These are phyloP conservation scores for Scartelaos histophorus DNA, from an alignment of 2,113 vertebrate genomes.

Conservation along the genomic window DNA sequence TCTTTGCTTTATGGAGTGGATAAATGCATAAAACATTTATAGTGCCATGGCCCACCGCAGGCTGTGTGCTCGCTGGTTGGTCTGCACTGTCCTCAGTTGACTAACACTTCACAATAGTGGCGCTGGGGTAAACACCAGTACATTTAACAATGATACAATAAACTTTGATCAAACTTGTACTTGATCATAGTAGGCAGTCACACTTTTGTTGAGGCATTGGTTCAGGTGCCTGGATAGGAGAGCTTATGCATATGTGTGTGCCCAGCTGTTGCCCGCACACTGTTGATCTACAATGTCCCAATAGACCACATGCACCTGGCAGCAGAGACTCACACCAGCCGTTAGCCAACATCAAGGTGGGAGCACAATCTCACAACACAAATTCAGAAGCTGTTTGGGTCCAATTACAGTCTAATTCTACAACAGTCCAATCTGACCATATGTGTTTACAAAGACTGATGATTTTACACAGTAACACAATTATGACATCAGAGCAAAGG, in stretches of 20 bases:
- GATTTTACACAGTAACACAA: not conserved
- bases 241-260: conserved; percentile 6
- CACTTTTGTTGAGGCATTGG: not conserved
- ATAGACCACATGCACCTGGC: not conserved
- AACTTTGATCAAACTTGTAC: not conserved
- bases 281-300: conserved; percentile 5
- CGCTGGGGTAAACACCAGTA: conserved; percentile 1
- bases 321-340: not conserved
- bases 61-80: conserved; percentile 38
- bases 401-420: not conserved
- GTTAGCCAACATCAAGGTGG: conserved; percentile 1
- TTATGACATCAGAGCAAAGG: not conserved
- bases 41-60: conserved; percentile 35
- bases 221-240: not conserved
- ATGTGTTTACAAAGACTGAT: not conserved
- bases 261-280: not conserved
- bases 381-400: not conserved
- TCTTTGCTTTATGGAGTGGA: conserved; percentile 40
- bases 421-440: not conserved
- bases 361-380: not conserved
- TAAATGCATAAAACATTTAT: conserved; percentile 35
- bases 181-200: not conserved
- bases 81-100: conserved; percentile 41
- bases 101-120: conserved; percentile 30
- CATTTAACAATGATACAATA: not conserved